Percentiles rank a stretch among this genome's conserved stretches.
Evolutionary conservation across 1,140 invertebrate genomes (phyloP).

Genomic region (Reticulitermes speratus): DNA sequence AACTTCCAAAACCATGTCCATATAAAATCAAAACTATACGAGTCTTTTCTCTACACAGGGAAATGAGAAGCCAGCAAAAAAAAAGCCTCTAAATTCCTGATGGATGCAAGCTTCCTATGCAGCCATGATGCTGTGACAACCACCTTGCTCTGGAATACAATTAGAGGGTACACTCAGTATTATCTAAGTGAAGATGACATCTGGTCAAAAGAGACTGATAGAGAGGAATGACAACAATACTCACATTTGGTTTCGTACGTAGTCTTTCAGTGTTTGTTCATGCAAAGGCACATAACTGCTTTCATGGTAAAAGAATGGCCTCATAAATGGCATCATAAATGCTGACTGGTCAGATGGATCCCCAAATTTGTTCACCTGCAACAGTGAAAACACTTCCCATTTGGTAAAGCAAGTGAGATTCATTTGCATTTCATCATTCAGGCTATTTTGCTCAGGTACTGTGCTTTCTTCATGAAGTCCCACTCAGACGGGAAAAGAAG

Average conservation of each 20-base stretch:
- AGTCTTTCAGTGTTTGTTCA: constrained; percentile 65
- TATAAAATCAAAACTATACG: too few species aligned
- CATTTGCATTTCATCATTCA: neutral
- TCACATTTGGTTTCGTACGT: constrained; percentile 83
- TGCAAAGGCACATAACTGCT: constrained; percentile 55
- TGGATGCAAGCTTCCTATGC: too few species aligned
- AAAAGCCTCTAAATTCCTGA: too few species aligned
- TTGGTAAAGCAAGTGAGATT: neutral
- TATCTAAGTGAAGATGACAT: too few species aligned
- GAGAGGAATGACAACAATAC: constrained; percentile 40
- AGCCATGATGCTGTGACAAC: too few species aligned
- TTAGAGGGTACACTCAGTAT: too few species aligned
- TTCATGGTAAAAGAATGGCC: constrained; percentile 58
- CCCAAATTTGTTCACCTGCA: constrained; percentile 44
- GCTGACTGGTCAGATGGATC: constrained; percentile 44
- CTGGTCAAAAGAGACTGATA: too few species aligned
- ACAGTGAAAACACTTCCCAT: neutral
- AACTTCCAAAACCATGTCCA: too few species aligned
- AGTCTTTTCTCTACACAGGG: too few species aligned
- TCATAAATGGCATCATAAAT: constrained; percentile 65
- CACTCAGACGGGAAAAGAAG: constrained; percentile 26
- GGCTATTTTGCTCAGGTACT: neutral
- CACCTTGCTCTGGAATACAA: too few species aligned
- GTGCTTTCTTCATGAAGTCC: neutral
- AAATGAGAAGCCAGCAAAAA: too few species aligned